phyloP scores from a whole-genome alignment of 2,113 vertebrate genomes.

The Lophura nycthemera region DNA sequence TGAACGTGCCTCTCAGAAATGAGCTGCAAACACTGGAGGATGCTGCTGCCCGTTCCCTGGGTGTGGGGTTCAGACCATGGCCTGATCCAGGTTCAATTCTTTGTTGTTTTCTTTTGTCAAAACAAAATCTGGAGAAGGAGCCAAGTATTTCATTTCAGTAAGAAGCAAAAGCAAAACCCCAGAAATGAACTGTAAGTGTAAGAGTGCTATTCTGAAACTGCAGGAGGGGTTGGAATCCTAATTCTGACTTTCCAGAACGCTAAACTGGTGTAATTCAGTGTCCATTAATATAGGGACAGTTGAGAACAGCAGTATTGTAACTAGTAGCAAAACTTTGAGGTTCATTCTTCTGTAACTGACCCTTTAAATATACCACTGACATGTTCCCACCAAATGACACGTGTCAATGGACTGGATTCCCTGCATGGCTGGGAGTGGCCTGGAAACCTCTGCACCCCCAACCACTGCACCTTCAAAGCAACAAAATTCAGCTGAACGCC shows the following conservation, averaged over 20 bases:
- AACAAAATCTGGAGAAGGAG: neutral
- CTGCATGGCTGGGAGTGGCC: neutral
- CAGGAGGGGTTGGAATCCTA: neutral
- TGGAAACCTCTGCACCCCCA: neutral
- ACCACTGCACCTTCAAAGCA: neutral
- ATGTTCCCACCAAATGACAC: neutral
- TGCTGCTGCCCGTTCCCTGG: neutral
- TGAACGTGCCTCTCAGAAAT: rapidly evolving
- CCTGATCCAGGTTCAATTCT: neutral
- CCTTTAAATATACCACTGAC: neutral
- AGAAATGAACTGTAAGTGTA: neutral
- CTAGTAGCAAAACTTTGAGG: neutral
- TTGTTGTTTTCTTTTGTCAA: neutral
- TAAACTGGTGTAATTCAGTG: rapidly evolving
- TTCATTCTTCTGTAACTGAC: neutral
- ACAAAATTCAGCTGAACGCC: neutral
- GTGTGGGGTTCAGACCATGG: neutral
- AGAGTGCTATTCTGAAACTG: rapidly evolving
- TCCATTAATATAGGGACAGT: neutral
- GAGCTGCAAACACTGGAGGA: rapidly evolving
- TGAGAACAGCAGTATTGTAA: neutral
- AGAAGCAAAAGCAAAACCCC: neutral
- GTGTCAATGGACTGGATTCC: neutral
- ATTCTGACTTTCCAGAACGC: neutral
- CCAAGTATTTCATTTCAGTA: neutral